Base-by-base conservation (phyloP, 2,888 invertebrate species). In the Drosophila robusta region DNA sequence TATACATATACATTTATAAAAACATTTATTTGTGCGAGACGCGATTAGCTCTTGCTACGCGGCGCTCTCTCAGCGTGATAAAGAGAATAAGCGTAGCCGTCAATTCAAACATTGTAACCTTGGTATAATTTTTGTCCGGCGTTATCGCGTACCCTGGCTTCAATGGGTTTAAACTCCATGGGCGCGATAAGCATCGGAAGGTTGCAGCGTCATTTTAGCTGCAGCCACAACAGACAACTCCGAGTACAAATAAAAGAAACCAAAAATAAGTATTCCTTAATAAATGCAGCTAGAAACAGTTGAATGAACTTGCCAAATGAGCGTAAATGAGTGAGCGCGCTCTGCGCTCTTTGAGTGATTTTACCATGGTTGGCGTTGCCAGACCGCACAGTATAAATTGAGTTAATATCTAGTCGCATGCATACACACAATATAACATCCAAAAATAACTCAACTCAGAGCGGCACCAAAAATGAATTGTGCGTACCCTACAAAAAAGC, bases 401-500 rank as follows among this genome's bases (percentile, higher is more conserved):
- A 78, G 62, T 44, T 14, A 0, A 14, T 34, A 38, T 73, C n/a
- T 39, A 42, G 32, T 24, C 46, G 36, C 52, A 42, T 3, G 49
- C 38, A 57, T 45, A 55, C 54, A 65, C 45, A 52, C 22, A 58
- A 16, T n/a, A 41, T 2, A 26, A 34, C 38, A 6, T 66, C 68
- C 66, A 65, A 87, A 83, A 84, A 83, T 89, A 87, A 58, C 66
- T 71, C 66, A 68, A 54, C 46, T 29, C 39, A 45, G 34, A 52
- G 46, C 1, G 49, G 14, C 34, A 36, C 5, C 18, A 9, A 50
- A 47, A 50, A 26, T 44, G 22, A 44, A 49, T 22, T 50, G 4
- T 12, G n/a, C 16, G 44, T 41, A 55, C 45, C 12, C 47, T 70
- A 56, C 9, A 11, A 4, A 9, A 38, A 7, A 0, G 36, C 39